These are phyloP conservation scores for Rhabdomys pumilio DNA, from an alignment of 2,797 vertebrate species.

Conservation along the genomic window DNA sequence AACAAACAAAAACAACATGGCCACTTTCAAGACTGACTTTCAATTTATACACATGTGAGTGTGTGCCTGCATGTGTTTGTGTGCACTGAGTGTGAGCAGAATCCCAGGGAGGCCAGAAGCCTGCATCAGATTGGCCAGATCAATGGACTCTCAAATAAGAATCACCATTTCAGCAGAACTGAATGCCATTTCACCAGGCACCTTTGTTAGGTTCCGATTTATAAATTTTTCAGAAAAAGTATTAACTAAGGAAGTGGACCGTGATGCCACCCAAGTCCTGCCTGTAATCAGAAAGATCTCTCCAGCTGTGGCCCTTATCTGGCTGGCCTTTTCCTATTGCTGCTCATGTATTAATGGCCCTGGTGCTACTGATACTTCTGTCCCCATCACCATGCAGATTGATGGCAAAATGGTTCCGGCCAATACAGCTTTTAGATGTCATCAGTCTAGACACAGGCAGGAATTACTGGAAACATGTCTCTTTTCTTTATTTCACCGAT, in stretches of 20 bases:
- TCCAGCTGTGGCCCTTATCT: background rate
- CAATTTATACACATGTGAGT: background rate
- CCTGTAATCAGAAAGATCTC: background rate
- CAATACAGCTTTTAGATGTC: constrained; percentile 79
- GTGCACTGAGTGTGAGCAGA: background rate
- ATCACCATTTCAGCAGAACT: background rate
- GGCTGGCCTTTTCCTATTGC: constrained; percentile 31
- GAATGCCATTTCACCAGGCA: background rate
- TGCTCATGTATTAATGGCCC: constrained; percentile 60
- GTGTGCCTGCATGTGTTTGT: background rate
- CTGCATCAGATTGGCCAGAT: background rate
- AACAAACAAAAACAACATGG: background rate
- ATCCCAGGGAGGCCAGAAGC: background rate
- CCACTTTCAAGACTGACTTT: constrained; percentile 3
- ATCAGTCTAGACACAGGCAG: constrained; percentile 81
- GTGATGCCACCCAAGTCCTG: background rate
- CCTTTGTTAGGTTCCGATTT: constrained; percentile 36
- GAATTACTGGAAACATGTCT: constrained; percentile 84
- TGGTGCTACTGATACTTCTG: constrained; percentile 74
- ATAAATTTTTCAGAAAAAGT: constrained; percentile 52
- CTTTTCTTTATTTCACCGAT: constrained; percentile 81
- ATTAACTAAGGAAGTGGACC: constrained; percentile 44
- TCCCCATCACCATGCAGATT: constrained; percentile 73
- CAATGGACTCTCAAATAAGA: background rate
- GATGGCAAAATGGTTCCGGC: constrained; percentile 73